phyloP scores from a whole-genome alignment of 2,888 invertebrate species.

The Torymus auratus region DNA sequence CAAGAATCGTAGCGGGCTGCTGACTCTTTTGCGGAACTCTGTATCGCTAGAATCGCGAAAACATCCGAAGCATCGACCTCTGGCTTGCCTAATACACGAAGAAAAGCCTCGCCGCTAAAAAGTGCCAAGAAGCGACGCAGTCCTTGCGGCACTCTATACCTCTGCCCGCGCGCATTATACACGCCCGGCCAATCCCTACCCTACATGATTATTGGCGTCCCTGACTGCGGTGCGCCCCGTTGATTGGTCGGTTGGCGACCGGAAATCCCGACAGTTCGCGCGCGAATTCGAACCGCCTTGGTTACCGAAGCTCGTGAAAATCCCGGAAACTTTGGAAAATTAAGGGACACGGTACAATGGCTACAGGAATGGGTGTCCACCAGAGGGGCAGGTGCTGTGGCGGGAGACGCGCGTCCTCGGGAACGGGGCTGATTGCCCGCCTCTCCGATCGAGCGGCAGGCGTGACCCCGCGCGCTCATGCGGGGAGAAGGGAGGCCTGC shows the following conservation, averaged over 20 bases:
- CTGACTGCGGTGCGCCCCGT: slow-evolving; percentile 1
- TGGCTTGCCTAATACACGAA: not conserved
- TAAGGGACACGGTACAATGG: too few species aligned
- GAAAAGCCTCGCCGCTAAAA: slow-evolving; percentile 2
- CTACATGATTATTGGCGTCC: not conserved
- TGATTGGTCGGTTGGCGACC: not conserved
- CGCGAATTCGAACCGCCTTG: slow-evolving; percentile 30
- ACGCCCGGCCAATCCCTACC: not conserved
- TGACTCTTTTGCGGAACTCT: not conserved
- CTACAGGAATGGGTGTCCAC: too few species aligned
- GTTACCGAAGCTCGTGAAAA: too few species aligned
- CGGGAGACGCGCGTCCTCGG: not conserved
- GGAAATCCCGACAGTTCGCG: slow-evolving; percentile 29
- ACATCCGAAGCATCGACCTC: not conserved
- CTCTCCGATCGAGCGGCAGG: slow-evolving; percentile 17
- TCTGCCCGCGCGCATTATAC: not conserved
- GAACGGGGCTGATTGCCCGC: not conserved
- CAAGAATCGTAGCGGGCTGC: not conserved
- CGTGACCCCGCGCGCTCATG: slow-evolving; percentile 50
- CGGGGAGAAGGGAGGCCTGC: slow-evolving; percentile 63
- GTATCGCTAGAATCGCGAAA: not conserved
- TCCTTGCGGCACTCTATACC: not conserved
- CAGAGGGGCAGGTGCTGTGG: too few species aligned
- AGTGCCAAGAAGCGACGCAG: not conserved
- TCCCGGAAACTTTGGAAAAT: too few species aligned